These are phyloP conservation scores for Molothrus ater DNA, from an alignment of 2,797 vertebrate genomes.

Conservation along the genomic window DNA sequence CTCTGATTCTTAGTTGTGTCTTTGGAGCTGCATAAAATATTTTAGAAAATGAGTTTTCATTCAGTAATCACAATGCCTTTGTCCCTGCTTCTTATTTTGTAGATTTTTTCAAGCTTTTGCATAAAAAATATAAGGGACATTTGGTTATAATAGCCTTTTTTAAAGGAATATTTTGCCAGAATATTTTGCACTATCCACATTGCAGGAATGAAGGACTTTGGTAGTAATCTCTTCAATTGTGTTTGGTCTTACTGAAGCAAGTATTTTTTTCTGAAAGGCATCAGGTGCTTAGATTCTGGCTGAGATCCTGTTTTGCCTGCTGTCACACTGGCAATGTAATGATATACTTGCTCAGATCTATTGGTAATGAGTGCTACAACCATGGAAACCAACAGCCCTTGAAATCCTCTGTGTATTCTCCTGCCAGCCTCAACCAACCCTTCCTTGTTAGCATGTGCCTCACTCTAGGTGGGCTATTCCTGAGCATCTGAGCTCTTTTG, in stretches of 20 bases:
- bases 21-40: background rate
- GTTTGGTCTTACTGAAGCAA: background rate
- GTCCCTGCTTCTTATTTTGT: background rate
- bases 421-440: background rate
- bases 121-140: background rate
- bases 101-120: background rate
- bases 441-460: background rate
- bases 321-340: background rate
- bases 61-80: background rate
- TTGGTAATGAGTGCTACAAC: background rate
- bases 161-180: background rate
- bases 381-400: background rate
- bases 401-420: background rate
- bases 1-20: background rate
- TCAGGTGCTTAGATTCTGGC: background rate
- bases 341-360: background rate
- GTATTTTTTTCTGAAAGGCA: background rate
- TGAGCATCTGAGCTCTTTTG: background rate
- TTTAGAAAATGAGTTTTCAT: background rate
- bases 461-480: background rate
- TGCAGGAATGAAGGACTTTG: background rate
- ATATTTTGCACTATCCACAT: background rate
- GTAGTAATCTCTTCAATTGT: background rate
- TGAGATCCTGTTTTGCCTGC: background rate
- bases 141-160: background rate